phyloP scores from a whole-genome alignment of 2,888 invertebrate species.

The Drosophila prolongata region DNA sequence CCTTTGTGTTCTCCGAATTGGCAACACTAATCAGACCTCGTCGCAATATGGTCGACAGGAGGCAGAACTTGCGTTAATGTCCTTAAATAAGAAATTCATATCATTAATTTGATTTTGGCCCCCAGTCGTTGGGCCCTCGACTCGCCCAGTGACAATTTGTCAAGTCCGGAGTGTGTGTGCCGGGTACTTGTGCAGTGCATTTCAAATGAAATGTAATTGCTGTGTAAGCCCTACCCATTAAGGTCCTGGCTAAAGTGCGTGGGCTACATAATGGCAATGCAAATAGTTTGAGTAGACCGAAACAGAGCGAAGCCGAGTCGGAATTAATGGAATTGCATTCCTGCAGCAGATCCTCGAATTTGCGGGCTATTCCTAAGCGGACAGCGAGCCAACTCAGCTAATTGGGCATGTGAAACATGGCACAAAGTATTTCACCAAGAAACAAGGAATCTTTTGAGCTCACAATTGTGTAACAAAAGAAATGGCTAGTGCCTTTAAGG shows the following conservation, averaged over 20 bases:
- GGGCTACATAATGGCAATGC: conserved; percentile 35
- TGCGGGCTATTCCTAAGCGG: conserved; percentile 9
- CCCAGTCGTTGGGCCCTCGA: not conserved
- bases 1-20: not conserved
- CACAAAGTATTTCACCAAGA: not conserved
- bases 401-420: conserved; percentile 16
- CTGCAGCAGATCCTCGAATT: conserved; percentile 20
- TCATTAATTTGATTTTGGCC: conserved; percentile 70
- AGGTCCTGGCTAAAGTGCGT: conserved; percentile 27
- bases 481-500: too few relatives aligned
- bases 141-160: conserved; percentile 49
- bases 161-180: conserved; percentile 28
- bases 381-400: not conserved
- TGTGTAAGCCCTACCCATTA: conserved; percentile 44
- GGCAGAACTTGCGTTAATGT: conserved; percentile 58
- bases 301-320: conserved; percentile 13
- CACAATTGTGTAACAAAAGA: too few relatives aligned
- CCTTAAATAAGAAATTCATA: conserved; percentile 70
- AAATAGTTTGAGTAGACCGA: conserved; percentile 32
- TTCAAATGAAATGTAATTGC: conserved; percentile 64
- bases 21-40: conserved; percentile 1
- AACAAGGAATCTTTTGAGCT: not conserved
- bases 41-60: conserved; percentile 22
- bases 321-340: conserved; percentile 45
- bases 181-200: conserved; percentile 31